Evolutionary conservation across 2,797 vertebrate species (phyloP), one percentile per base, ranked within the genome.

Genomic region (Gymnoscopelus microlampas): DNA sequence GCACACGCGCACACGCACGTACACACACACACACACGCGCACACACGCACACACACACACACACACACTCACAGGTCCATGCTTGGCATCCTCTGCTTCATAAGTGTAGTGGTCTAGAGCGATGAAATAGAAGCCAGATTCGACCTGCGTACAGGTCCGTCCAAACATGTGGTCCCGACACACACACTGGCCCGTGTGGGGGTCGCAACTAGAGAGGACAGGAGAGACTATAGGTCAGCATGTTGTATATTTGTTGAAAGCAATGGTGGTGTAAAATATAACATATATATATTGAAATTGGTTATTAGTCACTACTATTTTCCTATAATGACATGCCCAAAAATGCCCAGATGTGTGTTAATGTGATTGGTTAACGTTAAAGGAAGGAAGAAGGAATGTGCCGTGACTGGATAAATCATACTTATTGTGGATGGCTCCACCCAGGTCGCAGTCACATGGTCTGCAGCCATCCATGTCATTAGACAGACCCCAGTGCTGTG

Each of bases 101-200:
- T 97, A 98, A 63, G 95, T 95, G 92, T 99, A 98, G 92, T 98
- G 96, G 73, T 99, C 98, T 48, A 99, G 91, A 1, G 94, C 90
- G 70, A 96, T 94, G 70, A 97, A 96, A 88, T 96, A 99, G 90
- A 95, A 99, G n/a, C 98, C 97, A 0, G 96, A 94, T 62, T 97
- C 94, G 9, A 99, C 91, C 76, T 94, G 94, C 53, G 93, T 88
- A 78, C 98, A 99, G 82, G 95, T 95, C 0, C 96, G 94, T 32
- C 96, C 98, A 0, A 94, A 96, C 94, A 97, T 94, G 90, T 97
- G 96, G 29, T 95, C 93, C 66, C 95, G 89, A 76, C 98, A 99
- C 1, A 82, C 79, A 6, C 98, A 99, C 80, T 98, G 96, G 19
- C 98, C 98, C 0, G 95, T 94, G 15, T 93, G 84, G 0, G 94